phyloP scores from a whole-genome alignment of 2,113 vertebrate genomes.

The Onychorhynchus coronatus region DNA sequence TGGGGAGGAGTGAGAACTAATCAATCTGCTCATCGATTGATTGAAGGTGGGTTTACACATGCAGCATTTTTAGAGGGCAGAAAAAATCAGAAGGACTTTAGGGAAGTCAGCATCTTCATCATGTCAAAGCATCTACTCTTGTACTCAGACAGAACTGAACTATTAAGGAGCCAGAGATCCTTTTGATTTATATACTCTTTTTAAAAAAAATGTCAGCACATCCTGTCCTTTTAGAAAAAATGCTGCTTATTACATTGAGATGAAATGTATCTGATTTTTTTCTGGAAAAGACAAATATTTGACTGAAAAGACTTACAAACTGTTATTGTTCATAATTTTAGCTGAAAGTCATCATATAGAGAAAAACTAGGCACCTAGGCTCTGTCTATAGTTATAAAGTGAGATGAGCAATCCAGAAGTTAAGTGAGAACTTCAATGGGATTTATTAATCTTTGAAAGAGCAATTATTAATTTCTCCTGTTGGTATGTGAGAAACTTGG shows the following conservation, averaged over 20 bases:
- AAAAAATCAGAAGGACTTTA: conserved; percentile 40
- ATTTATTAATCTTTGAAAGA: background rate
- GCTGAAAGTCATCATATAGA: background rate
- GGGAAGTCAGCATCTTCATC: background rate
- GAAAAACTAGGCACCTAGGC: background rate
- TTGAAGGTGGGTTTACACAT: background rate
- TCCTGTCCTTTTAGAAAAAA: background rate
- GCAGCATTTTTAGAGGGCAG: conserved; percentile 54
- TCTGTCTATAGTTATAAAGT: background rate
- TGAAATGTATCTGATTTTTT: background rate
- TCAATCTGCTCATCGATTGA: conserved; percentile 14
- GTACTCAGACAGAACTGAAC: background rate
- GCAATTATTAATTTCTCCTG: background rate
- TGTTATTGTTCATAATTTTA: background rate
- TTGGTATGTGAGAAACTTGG: background rate
- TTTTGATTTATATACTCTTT: background rate
- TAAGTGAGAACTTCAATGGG: background rate
- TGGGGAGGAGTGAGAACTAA: background rate
- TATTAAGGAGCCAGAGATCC: background rate
- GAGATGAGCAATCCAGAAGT: background rate
- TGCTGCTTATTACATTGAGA: background rate
- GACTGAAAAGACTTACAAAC: background rate
- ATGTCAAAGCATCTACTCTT: background rate
- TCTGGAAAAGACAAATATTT: background rate
- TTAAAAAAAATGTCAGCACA: background rate